A percentile compares a stretch with the other conserved stretches of the same genome.
Evolutionary conservation across 2,113 vertebrate genomes (phyloP).

Genomic region (Heteronetta atricapilla): DNA sequence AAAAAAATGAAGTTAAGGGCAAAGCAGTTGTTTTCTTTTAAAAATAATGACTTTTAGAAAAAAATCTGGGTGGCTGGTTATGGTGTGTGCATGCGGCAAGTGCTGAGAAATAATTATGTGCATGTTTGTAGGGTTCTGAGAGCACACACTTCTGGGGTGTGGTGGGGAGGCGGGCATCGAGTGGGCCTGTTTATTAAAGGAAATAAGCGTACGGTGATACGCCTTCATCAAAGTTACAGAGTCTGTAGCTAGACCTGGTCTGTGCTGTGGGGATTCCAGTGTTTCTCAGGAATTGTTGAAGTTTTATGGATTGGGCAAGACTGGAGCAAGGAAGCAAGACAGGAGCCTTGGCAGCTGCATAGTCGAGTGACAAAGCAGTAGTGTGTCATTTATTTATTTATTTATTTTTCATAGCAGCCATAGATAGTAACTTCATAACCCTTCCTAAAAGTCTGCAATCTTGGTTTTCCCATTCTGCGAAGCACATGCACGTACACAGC

Average conservation of each 20-base stretch:
- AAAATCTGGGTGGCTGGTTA: background rate
- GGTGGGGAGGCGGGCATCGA: background rate
- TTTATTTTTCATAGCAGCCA: background rate
- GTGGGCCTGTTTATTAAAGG: background rate
- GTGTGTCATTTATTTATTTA: background rate
- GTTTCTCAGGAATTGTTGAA: background rate
- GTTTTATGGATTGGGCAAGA: background rate
- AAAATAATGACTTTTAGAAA: background rate
- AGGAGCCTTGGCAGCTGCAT: background rate
- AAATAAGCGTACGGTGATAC: background rate
- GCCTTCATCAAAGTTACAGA: background rate
- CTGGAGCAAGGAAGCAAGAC: background rate
- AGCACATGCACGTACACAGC: accelerated
- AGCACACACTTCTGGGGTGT: background rate
- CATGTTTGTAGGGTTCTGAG: background rate
- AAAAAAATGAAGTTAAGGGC: background rate
- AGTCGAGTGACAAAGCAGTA: background rate
- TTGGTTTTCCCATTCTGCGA: background rate
- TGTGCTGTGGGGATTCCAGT: background rate
- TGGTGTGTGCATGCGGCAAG: background rate
- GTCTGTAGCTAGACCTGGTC: background rate
- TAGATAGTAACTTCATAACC: background rate
- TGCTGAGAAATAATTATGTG: background rate
- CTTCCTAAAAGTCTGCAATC: background rate
- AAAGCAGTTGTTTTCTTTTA: background rate